A percentile compares a stretch with the other conserved stretches of the same genome.
These are phyloP conservation scores for Liopterus haemorrhoidalis DNA, from an alignment of 2,888 invertebrate species.

Conservation along the genomic window DNA sequence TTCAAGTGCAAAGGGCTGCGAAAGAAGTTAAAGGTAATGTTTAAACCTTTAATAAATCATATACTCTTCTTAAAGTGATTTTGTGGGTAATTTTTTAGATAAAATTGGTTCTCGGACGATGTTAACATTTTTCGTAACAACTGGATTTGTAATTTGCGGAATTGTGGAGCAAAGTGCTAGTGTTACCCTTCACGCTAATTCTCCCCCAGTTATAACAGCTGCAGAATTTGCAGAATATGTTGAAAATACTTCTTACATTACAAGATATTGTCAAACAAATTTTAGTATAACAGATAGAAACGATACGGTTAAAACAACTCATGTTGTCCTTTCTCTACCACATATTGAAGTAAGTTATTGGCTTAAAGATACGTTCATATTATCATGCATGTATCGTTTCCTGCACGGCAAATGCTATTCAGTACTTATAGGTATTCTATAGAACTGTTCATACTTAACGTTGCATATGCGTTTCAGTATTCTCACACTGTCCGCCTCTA, in stretches of 20 bases:
- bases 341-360: slow-evolving; percentile 46
- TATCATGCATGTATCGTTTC: no score
- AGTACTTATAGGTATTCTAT: no score
- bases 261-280: slow-evolving; percentile 43
- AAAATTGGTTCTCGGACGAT: slow-evolving; percentile 49
- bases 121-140: slow-evolving; percentile 49
- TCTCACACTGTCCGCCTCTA: no score
- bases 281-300: slow-evolving; percentile 29
- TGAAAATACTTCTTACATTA: slow-evolving; percentile 48
- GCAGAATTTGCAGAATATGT: slow-evolving; percentile 48
- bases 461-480: no score
- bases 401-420: no score
- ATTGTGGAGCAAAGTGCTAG: slow-evolving; percentile 53
- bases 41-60: no score
- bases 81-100: slow-evolving; percentile 34
- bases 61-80: no score
- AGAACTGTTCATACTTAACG: no score
- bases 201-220: slow-evolving; percentile 43
- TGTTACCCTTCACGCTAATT: slow-evolving; percentile 51
- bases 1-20: slow-evolving; percentile 50
- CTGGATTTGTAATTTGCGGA: slow-evolving; percentile 53
- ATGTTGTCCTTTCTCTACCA: slow-evolving; percentile 44
- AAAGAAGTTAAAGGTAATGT: slow-evolving; percentile 52
- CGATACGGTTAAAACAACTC: slow-evolving; percentile 34
- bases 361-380: no score